Conservation (phyloP, 2,113 vertebrate species). For the Sclerurus mexicanus region DNA sequence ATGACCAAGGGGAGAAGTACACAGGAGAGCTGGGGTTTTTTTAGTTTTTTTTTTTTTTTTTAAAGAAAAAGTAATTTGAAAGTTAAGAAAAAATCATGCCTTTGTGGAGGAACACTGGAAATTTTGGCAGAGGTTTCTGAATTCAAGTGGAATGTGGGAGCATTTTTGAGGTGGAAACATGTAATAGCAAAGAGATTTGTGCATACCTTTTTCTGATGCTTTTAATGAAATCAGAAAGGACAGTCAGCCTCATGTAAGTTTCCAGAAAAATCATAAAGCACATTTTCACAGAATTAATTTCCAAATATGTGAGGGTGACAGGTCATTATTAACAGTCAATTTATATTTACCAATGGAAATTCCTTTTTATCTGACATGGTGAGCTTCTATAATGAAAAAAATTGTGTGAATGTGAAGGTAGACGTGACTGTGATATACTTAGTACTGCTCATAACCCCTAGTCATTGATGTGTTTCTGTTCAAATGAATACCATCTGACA, state of each 20-base stretch:
- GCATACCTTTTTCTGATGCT: background rate
- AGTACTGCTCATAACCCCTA: background rate
- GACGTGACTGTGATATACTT: background rate
- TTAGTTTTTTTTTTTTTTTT: too few relatives aligned
- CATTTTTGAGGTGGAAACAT: background rate
- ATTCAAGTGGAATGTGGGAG: background rate
- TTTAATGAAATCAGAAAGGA: background rate
- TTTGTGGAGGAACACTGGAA: background rate
- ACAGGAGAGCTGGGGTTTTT: background rate
- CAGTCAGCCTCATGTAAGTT: background rate
- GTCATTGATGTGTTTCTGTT: rapidly evolving
- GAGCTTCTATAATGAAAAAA: background rate
- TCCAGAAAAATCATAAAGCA: background rate
- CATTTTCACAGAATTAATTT: background rate
- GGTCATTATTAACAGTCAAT: background rate
- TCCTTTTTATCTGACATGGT: background rate
- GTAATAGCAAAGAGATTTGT: background rate
- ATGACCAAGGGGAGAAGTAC: background rate
- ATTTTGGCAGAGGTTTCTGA: background rate
- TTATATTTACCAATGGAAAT: background rate
- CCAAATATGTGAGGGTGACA: background rate
- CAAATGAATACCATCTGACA: background rate
- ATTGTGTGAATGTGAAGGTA: background rate
- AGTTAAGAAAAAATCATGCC: background rate
- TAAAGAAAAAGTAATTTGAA: background rate